Conservation (phyloP, 1,140 invertebrate species). For the Ruditapes philippinarum region DNA sequence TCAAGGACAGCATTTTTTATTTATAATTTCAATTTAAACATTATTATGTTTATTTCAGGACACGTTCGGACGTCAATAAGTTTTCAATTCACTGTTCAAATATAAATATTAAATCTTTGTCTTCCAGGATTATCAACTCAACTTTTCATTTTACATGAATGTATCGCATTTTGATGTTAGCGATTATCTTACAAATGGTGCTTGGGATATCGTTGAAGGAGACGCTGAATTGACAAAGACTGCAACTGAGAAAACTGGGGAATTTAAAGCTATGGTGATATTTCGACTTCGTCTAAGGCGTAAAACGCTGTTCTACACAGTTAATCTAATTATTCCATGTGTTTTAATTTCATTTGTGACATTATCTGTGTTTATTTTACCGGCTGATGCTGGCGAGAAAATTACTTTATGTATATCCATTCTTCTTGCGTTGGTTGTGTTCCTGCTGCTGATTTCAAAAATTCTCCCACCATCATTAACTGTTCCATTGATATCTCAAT, state of each 20-base stretch:
- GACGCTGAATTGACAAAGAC: conserved; percentile 30
- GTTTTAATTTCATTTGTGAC: conserved; percentile 99
- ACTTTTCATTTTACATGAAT: conserved; percentile 90
- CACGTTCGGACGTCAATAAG: too few species aligned
- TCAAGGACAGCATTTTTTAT: too few species aligned
- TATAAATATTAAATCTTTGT: too few species aligned
- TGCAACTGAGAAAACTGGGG: neutral
- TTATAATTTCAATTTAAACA: too few species aligned
- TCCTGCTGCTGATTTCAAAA: conserved; percentile 99
- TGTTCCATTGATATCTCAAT: conserved; percentile 95
- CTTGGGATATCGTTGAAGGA: conserved; percentile 97
- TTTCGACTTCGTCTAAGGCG: conserved; percentile 95
- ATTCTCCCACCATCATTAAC: conserved; percentile 95
- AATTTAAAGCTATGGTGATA: conserved; percentile 76
- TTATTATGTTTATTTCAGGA: too few species aligned
- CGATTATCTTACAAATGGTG: conserved; percentile 99
- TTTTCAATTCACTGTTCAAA: too few species aligned
- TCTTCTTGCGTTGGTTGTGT: conserved; percentile 99
- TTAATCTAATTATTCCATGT: conserved; percentile 98
- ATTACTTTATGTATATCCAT: conserved; percentile 99
- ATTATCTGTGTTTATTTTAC: conserved; percentile 99
- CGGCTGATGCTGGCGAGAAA: conserved; percentile 91
- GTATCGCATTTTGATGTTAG: conserved; percentile 98
- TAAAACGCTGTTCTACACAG: conserved; percentile 99
- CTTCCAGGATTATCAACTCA: conserved; percentile 89